Conservation (phyloP, 2,888 invertebrate species). For the Caenorhabditis wallacei region DNA sequence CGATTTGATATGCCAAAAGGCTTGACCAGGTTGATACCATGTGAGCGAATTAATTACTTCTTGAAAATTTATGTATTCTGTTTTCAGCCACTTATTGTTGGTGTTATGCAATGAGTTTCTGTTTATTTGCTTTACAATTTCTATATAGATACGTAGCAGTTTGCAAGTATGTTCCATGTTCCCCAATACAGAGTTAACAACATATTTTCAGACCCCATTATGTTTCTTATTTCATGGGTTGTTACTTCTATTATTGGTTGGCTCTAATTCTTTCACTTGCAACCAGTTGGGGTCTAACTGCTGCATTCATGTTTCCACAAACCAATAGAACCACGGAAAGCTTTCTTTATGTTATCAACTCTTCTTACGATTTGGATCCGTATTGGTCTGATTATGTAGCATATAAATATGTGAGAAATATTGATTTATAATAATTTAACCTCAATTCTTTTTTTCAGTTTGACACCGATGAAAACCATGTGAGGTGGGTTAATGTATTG, state of each 20-base stretch:
- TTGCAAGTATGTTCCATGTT: no score
- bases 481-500: slow-evolving; percentile 23
- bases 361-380: background rate
- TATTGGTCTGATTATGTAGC: slow-evolving; percentile 30
- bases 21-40: slow-evolving; percentile 18
- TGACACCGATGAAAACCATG: slow-evolving; percentile 20
- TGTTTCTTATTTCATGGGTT: slow-evolving; percentile 18
- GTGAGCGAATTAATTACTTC: no score
- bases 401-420: slow-evolving; percentile 41
- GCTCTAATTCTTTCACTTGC: slow-evolving; percentile 4
- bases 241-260: slow-evolving; percentile 35
- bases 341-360: slow-evolving; percentile 31
- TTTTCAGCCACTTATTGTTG: slow-evolving; percentile 33
- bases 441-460: slow-evolving; percentile 5
- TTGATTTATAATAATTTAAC: background rate
- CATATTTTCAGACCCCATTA: no score
- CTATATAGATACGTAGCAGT: slow-evolving; percentile 27
- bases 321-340: slow-evolving; percentile 26
- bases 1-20: slow-evolving; percentile 37
- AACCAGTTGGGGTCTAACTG: slow-evolving; percentile 37
- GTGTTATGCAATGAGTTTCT: slow-evolving; percentile 46
- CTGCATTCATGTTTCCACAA: slow-evolving; percentile 45
- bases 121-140: slow-evolving; percentile 41
- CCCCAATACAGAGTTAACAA: no score
- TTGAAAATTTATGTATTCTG: background rate